phyloP scores from a whole-genome alignment of 2,888 invertebrate species.

The Pandemis heparana region DNA sequence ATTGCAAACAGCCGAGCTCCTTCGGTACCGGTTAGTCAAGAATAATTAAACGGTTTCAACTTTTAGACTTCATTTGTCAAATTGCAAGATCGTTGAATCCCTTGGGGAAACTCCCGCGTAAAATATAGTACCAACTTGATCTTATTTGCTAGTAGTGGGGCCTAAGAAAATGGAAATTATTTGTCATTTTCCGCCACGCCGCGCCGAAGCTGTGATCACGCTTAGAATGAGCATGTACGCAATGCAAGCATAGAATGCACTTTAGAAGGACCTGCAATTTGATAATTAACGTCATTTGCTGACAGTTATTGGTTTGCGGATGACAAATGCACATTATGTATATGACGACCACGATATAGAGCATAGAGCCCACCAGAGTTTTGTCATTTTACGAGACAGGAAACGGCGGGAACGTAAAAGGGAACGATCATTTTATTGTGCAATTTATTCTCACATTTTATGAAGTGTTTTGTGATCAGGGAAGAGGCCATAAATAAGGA shows the following conservation, averaged over 20 bases:
- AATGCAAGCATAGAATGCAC: conserved; percentile 14
- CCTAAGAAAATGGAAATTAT: background rate
- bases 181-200: background rate
- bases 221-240: conserved; percentile 3
- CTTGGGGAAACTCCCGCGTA: background rate
- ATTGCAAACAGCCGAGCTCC: conserved; percentile 57
- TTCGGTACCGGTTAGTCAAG: conserved; percentile 44
- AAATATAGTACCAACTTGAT: background rate
- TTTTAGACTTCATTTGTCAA: conserved; percentile 1
- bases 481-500: conserved; percentile 60
- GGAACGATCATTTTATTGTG: conserved; percentile 64
- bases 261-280: conserved; percentile 36
- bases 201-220: conserved; percentile 9
- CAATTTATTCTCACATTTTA: conserved; percentile 66
- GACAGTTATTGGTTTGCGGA: conserved; percentile 10
- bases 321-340: conserved; percentile 8
- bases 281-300: conserved; percentile 40
- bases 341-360: conserved; percentile 1
- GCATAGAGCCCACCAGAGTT: conserved; percentile 23
- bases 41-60: conserved; percentile 5
- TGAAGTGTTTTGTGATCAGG: conserved; percentile 68
- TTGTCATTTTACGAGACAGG: conserved; percentile 29
- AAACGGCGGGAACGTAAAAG: conserved; percentile 53
- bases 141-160: background rate
- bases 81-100: background rate